phyloP scores from a whole-genome alignment of 2,113 vertebrate genomes.

The Mastomys natalensis region DNA sequence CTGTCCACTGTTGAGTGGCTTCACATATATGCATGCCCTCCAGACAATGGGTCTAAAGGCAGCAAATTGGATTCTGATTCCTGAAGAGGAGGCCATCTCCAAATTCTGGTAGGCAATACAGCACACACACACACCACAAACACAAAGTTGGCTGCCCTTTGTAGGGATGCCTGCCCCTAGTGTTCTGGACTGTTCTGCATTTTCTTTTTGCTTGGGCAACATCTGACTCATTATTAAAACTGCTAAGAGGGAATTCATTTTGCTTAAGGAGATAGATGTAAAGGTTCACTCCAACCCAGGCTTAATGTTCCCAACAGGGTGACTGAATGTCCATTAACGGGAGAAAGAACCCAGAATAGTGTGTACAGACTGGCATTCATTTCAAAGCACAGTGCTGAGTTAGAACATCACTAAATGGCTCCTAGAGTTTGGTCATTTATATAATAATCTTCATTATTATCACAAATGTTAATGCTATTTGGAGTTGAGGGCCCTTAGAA shows the following conservation, averaged over 20 bases:
- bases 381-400: neutral
- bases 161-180: no score
- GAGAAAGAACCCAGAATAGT: neutral
- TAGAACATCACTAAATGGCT: neutral
- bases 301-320: neutral
- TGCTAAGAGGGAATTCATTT: neutral
- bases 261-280: neutral
- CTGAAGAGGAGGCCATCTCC: neutral
- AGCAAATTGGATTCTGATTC: neutral
- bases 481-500: neutral
- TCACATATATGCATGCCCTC: fast-evolving
- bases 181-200: neutral
- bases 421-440: neutral
- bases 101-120: fast-evolving
- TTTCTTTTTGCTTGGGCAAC: neutral
- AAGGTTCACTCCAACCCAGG: neutral
- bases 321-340: neutral
- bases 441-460: neutral
- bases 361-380: neutral
- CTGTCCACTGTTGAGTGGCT: neutral
- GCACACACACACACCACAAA: neutral
- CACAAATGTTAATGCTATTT: neutral
- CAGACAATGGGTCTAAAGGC: neutral
- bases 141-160: neutral
- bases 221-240: neutral